Base-by-base conservation (phyloP, 2,888 invertebrate genomes). In the Aquatica leii region DNA sequence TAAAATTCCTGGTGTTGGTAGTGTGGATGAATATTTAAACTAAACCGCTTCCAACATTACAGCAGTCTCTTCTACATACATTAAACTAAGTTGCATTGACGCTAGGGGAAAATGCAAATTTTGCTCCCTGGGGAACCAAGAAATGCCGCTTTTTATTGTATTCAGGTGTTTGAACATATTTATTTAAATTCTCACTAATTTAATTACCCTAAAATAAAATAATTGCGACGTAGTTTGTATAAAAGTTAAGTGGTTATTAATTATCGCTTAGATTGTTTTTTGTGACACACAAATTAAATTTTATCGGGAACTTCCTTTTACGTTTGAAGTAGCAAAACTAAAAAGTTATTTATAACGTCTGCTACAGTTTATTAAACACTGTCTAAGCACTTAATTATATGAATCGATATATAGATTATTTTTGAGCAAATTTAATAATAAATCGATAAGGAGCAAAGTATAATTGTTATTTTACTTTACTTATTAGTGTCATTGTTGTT, bases 61-160 rank as follows among this genome's bases (percentile, higher is more conserved):
- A 59, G 58, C 62, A 61, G 60, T 62, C 66, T 60, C 64, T 62
- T 65, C 62, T 57, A 65, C 69, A 65, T 68, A 68, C 69, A 69
- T 71, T 69, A 71, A 68, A 71, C 68, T 69, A 69, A 70, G 68
- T 69, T 71, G 69, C 67, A 71, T 69, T 68, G 69, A 69, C 68
- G 69, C 65, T 59, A 61, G 65, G 69, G 69, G 67, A 67, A 67
- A 69, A 71, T 69, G 71, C 67, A 71, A 71, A 71, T 71, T 70
- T 69, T 59, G 62, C 63, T 56, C 67, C 62, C 70, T 20, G 55
- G 63, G 63, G 65, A 65, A 48, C 35, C 34, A 34, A 53, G 62
- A 56, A 61, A 61, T 52, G 62, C 58, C 59, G 59, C 56, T 55
- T 68, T 66, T 69, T 67, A 69, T 70, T 70, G 69, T 70, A 68